Conservation (phyloP, 1,140 invertebrate species). For the Macrocentrus cingulum region DNA sequence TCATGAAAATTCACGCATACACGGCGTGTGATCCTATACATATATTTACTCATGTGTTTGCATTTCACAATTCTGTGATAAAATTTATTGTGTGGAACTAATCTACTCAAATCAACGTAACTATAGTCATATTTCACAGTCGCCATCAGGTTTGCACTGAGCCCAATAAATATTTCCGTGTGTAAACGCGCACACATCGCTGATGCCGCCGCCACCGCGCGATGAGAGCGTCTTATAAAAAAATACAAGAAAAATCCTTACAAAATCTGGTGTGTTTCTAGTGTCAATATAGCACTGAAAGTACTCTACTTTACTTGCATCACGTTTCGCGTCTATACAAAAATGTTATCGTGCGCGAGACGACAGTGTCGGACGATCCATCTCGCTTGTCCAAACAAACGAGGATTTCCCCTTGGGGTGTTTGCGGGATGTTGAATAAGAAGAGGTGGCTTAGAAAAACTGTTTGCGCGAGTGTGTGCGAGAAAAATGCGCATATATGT, state of each 20-base stretch:
- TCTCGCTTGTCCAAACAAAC: constrained; percentile 29
- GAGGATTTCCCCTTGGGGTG: constrained; percentile 8
- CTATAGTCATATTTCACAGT: too few species aligned
- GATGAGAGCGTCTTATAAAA: too few species aligned
- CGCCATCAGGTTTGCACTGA: too few species aligned
- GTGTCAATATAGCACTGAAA: too few species aligned
- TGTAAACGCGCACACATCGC: too few species aligned
- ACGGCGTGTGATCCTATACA: not conserved
- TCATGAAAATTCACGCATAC: not conserved
- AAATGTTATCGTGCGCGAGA: constrained; percentile 20
- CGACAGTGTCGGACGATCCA: constrained; percentile 13
- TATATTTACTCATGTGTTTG: not conserved
- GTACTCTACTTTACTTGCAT: not conserved
- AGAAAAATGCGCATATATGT: too few species aligned
- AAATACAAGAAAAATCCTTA: too few species aligned
- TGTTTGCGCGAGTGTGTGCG: constrained; percentile 6
- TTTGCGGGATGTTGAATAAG: constrained; percentile 7
- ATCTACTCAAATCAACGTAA: not conserved
- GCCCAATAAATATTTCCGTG: too few species aligned
- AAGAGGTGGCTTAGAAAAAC: constrained; percentile 21
- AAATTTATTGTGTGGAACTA: not conserved
- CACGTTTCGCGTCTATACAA: constrained; percentile 2
- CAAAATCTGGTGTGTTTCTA: too few species aligned
- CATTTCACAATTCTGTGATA: not conserved
- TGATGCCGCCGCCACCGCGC: too few species aligned